Evolutionary conservation across 1,140 invertebrate genomes (phyloP), one percentile per base, ranked within the genome.

Genomic region (Heliconius eleuchia): DNA sequence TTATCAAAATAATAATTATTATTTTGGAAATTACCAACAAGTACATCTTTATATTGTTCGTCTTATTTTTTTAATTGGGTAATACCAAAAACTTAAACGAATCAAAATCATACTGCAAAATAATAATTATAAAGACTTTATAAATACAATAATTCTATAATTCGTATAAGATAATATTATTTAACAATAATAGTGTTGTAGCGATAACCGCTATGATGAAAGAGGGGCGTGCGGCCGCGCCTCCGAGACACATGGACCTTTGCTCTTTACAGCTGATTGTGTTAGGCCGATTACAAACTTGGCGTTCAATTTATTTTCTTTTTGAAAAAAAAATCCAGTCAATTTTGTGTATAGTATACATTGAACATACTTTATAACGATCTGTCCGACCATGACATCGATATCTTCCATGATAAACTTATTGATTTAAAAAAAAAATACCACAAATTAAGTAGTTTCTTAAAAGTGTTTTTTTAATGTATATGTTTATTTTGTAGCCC

Each of bases 161-260:
- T 66, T 18, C 4, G 60, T 23, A 66, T 30, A 66, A 27, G 9
- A 66, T 66, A 30, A 30, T 66, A 66, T 66, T 27, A 60, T 60
- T 66, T 66, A 27, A 66, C 27, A 66, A 66, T 66, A 66, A 66
- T 16, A 66, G 16, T 5, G 13, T 66, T 30, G 0, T 30, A 72
- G 13, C 39, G 71, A 75, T 80, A 80, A 71, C 73, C 46, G 77
- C 60, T 66, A 81, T 85, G 83, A 85, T 85, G 82, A 80, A 85
- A 85, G 73, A 81, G 78, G 84, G 83, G 87, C 86, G 85, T 85
- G 87, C 70, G 83, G 80, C 85, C 88, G 88, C 78, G 88, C 87
- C 88, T 86, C 86, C 84, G 30, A 11, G 73, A 76, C 80, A 79
- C 39, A 23, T 19, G 50, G 75, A 83, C 42, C 81, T 82, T 77